phyloP scores from a whole-genome alignment of 2,888 invertebrate genomes.

The Nemapogon koenigi region DNA sequence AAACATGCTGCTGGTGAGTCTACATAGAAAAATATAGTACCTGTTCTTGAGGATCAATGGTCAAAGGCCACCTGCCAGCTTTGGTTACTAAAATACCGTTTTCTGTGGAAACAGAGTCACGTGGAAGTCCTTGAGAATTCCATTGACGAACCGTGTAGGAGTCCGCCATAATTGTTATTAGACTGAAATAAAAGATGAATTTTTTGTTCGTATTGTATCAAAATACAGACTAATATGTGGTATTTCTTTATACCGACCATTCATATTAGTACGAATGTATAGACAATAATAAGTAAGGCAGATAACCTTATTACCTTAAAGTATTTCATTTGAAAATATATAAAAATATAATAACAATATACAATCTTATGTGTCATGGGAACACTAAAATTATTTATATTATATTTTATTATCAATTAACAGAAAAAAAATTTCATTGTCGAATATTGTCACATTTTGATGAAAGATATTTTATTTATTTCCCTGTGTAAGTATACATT shows the following conservation, averaged over 20 bases:
- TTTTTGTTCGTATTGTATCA: too few species aligned
- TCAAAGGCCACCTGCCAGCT: constrained; percentile 85
- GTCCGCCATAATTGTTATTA: constrained; percentile 77
- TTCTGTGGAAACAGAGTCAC: constrained; percentile 88
- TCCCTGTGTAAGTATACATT: not conserved
- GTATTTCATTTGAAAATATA: too few species aligned
- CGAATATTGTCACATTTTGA: too few species aligned
- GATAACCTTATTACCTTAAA: too few species aligned
- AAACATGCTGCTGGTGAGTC: not conserved
- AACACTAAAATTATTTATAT: too few species aligned
- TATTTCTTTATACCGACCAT: not conserved
- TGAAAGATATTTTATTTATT: constrained; percentile 13
- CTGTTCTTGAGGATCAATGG: constrained; percentile 96
- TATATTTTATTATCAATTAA: too few species aligned
- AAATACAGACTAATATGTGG: too few species aligned
- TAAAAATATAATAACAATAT: too few species aligned
- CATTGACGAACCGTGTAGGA: constrained; percentile 87
- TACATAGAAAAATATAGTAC: constrained; percentile 35
- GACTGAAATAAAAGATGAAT: constrained; percentile 69
- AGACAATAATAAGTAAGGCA: too few species aligned
- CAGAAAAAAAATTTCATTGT: too few species aligned
- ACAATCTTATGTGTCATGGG: too few species aligned
- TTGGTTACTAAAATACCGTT: constrained; percentile 90
- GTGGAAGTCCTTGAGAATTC: constrained; percentile 88
- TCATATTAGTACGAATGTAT: too few species aligned